Evolutionary conservation across 2,797 vertebrate species (phyloP), one percentile per base, ranked within the genome.

Genomic region (Typhlichthys eigenmanni): DNA sequence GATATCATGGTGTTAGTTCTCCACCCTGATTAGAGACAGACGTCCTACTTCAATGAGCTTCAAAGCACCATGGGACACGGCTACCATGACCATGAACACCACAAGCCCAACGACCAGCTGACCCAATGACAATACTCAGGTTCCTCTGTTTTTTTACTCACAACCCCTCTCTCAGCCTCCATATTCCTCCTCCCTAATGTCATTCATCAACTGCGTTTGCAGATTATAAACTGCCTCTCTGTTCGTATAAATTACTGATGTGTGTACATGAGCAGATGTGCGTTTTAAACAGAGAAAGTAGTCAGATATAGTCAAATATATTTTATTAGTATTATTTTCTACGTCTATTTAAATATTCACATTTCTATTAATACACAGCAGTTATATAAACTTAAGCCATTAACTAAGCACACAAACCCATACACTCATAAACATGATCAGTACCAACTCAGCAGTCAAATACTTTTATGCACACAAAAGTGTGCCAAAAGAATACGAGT

Each of bases 381-480:
- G 64, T 47, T 17, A 14, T 29, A 17, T 46, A 13, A 54, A 43
- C 16, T 47, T 29, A 62, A 38, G 45, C 29, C 7, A 10, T 55
- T 32, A 19, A 24, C 16, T 59, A 58, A 49, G 47, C 55, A 43
- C 34, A 58, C 9, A 43, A 43, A 43, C 38, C 8, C 38, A 8
- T 43, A 81, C 64, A 72, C 65, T 59, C 32, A 43, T 47, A 68
- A 73, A 73, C 66, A 65, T 58, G 55, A 12, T 55, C 4, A 2
- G 68, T 16, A 19, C 3, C 3, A 11, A 45, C 13, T 50, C 58
- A 58, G 55, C 72, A 71, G 19, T 58, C 58, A 73, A 80, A 83
- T 81, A 69, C 69, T 85, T 83, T 82, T 59, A 71, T 74, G 66
- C 74, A 84, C 78, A 84, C 78, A 86, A 78, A 86, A 82, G 82